A percentile compares a stretch with the other conserved stretches of the same genome.
These are phyloP conservation scores for Pyrrhosoma nymphula DNA, from an alignment of 2,888 invertebrate species.

Conservation along the genomic window DNA sequence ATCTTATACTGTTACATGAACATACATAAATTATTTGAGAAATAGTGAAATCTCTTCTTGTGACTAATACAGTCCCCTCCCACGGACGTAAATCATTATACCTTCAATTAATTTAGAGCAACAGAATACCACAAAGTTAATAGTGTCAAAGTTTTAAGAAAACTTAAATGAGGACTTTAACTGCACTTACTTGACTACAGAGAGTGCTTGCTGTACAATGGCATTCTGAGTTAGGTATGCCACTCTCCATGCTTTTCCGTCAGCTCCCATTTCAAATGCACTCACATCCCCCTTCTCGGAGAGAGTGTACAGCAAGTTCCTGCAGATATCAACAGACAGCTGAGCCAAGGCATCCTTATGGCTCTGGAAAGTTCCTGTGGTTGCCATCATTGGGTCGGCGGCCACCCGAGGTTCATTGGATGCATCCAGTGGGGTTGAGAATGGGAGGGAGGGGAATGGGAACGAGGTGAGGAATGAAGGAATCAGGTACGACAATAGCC, in stretches of 20 bases:
- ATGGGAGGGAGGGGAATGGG: slow-evolving; percentile 78
- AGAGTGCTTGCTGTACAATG: slow-evolving; percentile 87
- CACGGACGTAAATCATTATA: too few relatives aligned
- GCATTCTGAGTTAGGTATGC: slow-evolving; percentile 87
- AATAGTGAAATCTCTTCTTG: too few relatives aligned
- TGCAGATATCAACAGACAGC: slow-evolving; percentile 92
- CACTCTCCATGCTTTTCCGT: slow-evolving; percentile 86
- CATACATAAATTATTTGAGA: too few relatives aligned
- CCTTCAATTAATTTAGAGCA: too few relatives aligned
- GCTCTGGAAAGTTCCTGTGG: slow-evolving; percentile 75
- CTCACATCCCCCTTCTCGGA: slow-evolving; percentile 93
- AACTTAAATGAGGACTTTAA: not conserved
- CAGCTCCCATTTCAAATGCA: slow-evolving; percentile 92
- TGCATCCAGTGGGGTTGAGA: not conserved
- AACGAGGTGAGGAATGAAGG: slow-evolving; percentile 92
- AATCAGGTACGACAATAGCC: slow-evolving; percentile 91
- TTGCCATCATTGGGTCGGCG: slow-evolving; percentile 42
- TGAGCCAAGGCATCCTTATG: slow-evolving; percentile 94
- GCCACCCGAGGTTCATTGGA: slow-evolving; percentile 25
- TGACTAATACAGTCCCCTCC: too few relatives aligned
- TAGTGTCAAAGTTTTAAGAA: too few relatives aligned
- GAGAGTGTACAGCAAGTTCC: slow-evolving; percentile 93
- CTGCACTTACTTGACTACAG: slow-evolving; percentile 88
- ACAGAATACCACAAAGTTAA: too few relatives aligned
- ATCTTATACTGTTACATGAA: too few relatives aligned